A percentile compares a stretch with the other conserved stretches of the same genome.
Evolutionary conservation across 2,113 vertebrate genomes (phyloP).

Genomic region (Microcebus murinus): DNA sequence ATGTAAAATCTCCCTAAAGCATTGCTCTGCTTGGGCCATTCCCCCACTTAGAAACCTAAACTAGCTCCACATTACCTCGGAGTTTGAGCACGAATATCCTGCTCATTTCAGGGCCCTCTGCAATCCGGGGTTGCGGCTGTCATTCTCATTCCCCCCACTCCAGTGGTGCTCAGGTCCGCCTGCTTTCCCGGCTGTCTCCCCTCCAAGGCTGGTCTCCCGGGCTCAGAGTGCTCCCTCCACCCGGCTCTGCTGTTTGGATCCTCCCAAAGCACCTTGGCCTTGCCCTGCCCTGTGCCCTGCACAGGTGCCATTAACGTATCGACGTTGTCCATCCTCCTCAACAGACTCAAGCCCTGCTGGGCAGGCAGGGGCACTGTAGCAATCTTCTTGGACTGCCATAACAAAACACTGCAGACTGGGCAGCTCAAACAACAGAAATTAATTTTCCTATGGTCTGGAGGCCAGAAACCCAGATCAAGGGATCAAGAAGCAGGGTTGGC

Average conservation of each 20-base stretch:
- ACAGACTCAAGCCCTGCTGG: too few species aligned
- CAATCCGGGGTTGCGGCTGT: neutral
- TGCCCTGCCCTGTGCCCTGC: neutral
- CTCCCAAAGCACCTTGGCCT: neutral
- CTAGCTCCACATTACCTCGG: neutral
- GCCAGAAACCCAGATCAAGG: neutral
- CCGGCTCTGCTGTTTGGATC: neutral
- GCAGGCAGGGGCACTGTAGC: neutral
- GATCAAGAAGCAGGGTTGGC: neutral
- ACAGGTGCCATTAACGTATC: neutral
- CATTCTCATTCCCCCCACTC: neutral
- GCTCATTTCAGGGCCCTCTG: neutral
- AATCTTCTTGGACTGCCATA: neutral
- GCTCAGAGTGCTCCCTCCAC: neutral
- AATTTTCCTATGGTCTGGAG: neutral
- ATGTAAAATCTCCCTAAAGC: neutral
- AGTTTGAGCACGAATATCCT: neutral
- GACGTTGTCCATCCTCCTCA: neutral
- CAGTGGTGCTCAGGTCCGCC: rapidly evolving
- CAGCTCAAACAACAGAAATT: neutral
- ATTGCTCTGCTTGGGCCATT: neutral
- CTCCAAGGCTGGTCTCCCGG: neutral
- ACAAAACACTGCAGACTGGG: neutral
- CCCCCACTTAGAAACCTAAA: neutral
- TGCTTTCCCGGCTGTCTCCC: neutral